Percentiles rank a stretch among this genome's conserved stretches.
Evolutionary conservation across 2,888 invertebrate species (phyloP).

Genomic region (Oxytorus armatus): DNA sequence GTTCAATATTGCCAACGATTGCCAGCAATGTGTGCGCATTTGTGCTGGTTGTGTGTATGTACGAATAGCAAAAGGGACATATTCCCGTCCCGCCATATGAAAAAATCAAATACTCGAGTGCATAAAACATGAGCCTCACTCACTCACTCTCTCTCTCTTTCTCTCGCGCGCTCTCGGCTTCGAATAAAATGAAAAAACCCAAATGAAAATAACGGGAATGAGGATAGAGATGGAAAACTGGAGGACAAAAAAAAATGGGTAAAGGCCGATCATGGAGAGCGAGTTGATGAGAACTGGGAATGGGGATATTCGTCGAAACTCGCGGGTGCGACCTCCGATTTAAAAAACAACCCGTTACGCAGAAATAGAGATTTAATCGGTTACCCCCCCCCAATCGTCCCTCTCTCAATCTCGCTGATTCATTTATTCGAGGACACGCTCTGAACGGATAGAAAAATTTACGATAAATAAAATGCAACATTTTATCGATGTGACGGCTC

Average conservation of each 20-base stretch:
- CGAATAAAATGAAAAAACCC: constrained; percentile 71
- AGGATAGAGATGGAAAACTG: constrained; percentile 48
- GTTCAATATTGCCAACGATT: constrained; percentile 40
- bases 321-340: constrained; percentile 43
- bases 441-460: constrained; percentile 27
- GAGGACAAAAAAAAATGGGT: constrained; percentile 54
- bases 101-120: constrained; percentile 74
- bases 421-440: constrained; percentile 27
- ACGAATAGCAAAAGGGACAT: constrained; percentile 40
- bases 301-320: constrained; percentile 8
- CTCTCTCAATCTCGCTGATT: constrained; percentile 5
- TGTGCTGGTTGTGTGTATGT: not conserved
- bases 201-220: constrained; percentile 71
- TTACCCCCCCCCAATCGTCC: not conserved
- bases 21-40: not conserved
- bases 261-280: constrained; percentile 35
- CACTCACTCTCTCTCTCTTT: not conserved
- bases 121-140: constrained; percentile 75
- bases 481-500: not conserved
- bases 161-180: constrained; percentile 20
- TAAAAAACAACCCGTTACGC: constrained; percentile 48
- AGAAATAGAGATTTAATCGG: constrained; percentile 55
- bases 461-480: constrained; percentile 9
- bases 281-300: not conserved
- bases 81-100: constrained; percentile 51